Evolutionary conservation across 2,888 invertebrate genomes (phyloP), one percentile per base, ranked within the genome.

Genomic region (Nysson spinosus): DNA sequence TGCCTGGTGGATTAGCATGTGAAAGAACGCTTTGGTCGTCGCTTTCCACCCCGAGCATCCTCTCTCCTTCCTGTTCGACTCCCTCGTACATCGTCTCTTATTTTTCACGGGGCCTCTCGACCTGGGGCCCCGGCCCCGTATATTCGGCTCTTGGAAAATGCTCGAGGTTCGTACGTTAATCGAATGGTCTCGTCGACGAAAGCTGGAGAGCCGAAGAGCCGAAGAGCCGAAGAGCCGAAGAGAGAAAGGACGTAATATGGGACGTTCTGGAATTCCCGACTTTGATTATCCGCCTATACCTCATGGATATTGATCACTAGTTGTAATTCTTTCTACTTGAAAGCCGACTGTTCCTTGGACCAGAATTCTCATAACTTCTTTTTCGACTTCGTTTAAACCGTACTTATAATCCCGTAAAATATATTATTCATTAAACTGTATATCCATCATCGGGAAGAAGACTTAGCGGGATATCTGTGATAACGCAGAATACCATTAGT

Each of bases 21-120:
- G 85, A 85, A 85, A 86, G 85, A 85, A 84, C 83, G 82, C 82
- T 83, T 83, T 81, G 81, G 81, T 73, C 81, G 72, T 77, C 76
- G 79, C 78, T 82, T 78, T 79, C 77, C 77, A 74, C 72, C 71
- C 66, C 61, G 67, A 68, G 65, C 49, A 49, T 37, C 56, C 58
- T 47, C 40, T 46, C 64, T 55, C 37, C 49, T 57, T 46, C 35
- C 47, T 56, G 52, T 50, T 43, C 62, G 35, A 50, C 43, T 20
- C 64, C 56, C 51, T 56, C 72, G 49, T 51, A 60, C 58, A 61
- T 55, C 60, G 58, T 62, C 68, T 75, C 70, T 67, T 75, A 75
- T 75, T 73, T 75, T 75, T 63, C 68, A 55, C 63, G 43, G 63
- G 71, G 56, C 56, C 50, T 34, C 37, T 54, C 46, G 30, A 34